These are phyloP conservation scores for Psittacula derbiana DNA, from an alignment of 2,797 vertebrate species.

Conservation along the genomic window DNA sequence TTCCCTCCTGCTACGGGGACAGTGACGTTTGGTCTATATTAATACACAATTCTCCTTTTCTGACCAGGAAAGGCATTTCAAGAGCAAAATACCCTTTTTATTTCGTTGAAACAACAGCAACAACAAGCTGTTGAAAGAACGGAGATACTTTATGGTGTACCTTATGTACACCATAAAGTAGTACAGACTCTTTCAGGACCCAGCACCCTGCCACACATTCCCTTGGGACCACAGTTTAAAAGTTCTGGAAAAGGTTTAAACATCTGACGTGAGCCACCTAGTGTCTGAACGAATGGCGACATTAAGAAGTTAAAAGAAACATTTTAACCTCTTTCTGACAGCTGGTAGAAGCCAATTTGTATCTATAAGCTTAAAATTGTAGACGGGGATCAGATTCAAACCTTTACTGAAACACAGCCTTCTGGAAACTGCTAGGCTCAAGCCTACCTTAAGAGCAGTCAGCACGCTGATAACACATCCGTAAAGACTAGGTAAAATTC, in stretches of 20 bases:
- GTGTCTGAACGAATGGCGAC: constrained; percentile 2
- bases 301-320: background rate
- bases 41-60: background rate
- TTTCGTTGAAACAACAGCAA: background rate
- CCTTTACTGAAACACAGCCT: background rate
- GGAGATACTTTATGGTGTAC: background rate
- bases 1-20: background rate
- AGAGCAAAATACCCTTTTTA: background rate
- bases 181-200: background rate
- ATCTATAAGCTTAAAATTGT: background rate
- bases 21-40: background rate
- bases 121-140: background rate
- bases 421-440: background rate
- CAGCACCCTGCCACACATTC: rapidly evolving
- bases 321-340: background rate
- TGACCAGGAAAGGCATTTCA: background rate
- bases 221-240: background rate
- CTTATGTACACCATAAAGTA: background rate
- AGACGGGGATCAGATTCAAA: background rate
- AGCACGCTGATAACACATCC: background rate
- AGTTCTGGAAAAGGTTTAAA: background rate
- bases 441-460: background rate
- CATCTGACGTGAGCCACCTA: constrained; percentile 59
- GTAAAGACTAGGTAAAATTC: background rate
- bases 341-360: background rate